A percentile compares a stretch with the other conserved stretches of the same genome.
Conservation (phyloP, 2,113 vertebrate genomes). For the Rhea americana region DNA sequence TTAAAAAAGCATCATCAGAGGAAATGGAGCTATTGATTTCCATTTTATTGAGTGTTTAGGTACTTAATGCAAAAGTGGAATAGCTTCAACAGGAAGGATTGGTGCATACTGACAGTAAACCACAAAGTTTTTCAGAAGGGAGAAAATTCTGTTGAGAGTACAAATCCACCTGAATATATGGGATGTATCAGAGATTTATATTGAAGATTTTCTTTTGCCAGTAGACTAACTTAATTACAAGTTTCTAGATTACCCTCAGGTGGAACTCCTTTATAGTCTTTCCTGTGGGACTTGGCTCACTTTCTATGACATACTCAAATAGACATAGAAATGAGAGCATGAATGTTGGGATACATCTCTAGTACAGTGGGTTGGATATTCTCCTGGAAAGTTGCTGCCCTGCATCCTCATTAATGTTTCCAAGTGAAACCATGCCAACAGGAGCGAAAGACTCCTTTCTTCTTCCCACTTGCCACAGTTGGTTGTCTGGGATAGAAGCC, state of each 20-base stretch:
- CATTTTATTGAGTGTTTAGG: not conserved
- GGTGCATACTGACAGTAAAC: not conserved
- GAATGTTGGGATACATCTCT: not conserved
- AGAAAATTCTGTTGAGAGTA: not conserved
- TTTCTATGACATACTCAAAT: not conserved
- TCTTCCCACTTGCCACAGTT: not conserved
- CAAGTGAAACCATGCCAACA: not conserved
- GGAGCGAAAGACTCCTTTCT: not conserved
- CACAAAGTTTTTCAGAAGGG: rapidly evolving
- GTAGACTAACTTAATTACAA: not conserved
- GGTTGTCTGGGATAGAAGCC: not conserved
- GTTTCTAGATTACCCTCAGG: not conserved
- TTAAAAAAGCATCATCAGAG: not conserved
- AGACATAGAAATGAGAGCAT: rapidly evolving
- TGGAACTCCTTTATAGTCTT: not conserved
- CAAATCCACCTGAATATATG: not conserved
- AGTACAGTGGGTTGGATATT: not conserved
- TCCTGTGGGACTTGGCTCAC: not conserved
- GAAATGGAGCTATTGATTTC: not conserved
- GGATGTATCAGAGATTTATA: not conserved
- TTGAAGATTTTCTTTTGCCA: not conserved
- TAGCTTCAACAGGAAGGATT: not conserved
- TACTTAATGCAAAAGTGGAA: not conserved
- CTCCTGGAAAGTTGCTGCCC: not conserved
- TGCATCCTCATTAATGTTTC: not conserved